Evolutionary conservation across 1,140 invertebrate genomes (phyloP).

Genomic region (Drosophila baimaii): DNA sequence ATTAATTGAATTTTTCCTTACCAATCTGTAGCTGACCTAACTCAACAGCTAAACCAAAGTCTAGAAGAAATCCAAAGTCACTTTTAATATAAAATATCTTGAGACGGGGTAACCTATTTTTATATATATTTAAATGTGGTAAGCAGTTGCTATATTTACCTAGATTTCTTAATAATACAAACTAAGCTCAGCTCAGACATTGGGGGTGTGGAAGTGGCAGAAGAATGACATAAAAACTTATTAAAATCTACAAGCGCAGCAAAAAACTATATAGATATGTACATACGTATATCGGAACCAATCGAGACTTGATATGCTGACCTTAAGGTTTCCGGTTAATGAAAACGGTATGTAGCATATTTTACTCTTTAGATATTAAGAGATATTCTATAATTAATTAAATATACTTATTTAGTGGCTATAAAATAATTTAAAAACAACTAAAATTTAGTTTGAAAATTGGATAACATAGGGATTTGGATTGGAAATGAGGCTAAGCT

Average conservation of each 20-base stretch:
- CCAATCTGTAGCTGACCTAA: slow-evolving; percentile 1
- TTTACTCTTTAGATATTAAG: background rate
- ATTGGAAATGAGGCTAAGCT: background rate
- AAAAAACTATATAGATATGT: too few species aligned
- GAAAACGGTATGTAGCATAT: background rate
- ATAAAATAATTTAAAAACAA: background rate
- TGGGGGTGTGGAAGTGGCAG: slow-evolving; percentile 5
- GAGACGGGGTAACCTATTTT: slow-evolving; percentile 4
- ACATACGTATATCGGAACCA: background rate
- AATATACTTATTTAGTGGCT: background rate
- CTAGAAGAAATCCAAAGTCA: background rate
- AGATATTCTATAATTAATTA: background rate
- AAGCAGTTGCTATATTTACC: slow-evolving; percentile 2
- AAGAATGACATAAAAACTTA: background rate
- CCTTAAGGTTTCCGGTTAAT: slow-evolving; percentile 25
- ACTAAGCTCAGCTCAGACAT: background rate
- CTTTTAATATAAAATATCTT: background rate
- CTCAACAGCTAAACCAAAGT: background rate
- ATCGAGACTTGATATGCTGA: slow-evolving; percentile 7
- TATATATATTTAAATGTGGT: background rate
- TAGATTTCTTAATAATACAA: background rate
- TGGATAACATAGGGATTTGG: background rate
- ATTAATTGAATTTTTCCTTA: background rate
- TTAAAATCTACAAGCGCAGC: background rate
- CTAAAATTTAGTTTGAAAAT: background rate